These are phyloP conservation scores for Cecropterus lyciades DNA, from an alignment of 1,140 invertebrate genomes.

Conservation along the genomic window DNA sequence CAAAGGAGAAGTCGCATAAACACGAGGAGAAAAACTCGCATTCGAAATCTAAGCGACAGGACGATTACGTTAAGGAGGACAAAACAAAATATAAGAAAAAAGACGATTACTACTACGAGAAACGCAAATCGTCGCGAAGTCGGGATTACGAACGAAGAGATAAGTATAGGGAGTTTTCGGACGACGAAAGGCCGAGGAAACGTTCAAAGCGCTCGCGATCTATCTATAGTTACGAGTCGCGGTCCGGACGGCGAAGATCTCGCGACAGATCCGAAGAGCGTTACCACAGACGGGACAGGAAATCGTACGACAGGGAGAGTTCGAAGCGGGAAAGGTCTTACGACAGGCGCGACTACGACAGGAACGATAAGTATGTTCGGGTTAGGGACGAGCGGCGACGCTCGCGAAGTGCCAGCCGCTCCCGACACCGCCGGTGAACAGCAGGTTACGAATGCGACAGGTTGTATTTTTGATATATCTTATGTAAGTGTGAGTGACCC, in stretches of 20 bases:
- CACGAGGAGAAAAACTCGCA: slow-evolving; percentile 52
- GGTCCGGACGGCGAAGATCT: slow-evolving; percentile 52
- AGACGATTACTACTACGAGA: slow-evolving; percentile 58
- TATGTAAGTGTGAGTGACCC: slow-evolving; percentile 16
- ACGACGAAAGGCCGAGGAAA: slow-evolving; percentile 60
- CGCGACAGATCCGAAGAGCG: slow-evolving; percentile 60
- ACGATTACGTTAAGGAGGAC: slow-evolving; percentile 53
- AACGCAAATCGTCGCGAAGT: slow-evolving; percentile 56
- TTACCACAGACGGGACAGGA: slow-evolving; percentile 56
- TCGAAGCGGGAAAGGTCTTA: slow-evolving; percentile 40
- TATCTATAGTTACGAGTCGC: slow-evolving; percentile 65
- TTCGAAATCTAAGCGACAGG: slow-evolving; percentile 60
- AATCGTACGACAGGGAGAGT: slow-evolving; percentile 62
- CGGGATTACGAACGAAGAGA: slow-evolving; percentile 57
- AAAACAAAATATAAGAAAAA: slow-evolving; percentile 56
- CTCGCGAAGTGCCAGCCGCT: slow-evolving; percentile 63
- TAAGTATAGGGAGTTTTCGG: slow-evolving; percentile 68
- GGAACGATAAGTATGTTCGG: slow-evolving; percentile 57
- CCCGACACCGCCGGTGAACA: slow-evolving; percentile 68
- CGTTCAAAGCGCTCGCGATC: slow-evolving; percentile 68
- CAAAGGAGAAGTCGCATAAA: slow-evolving; percentile 60
- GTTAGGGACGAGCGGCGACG: slow-evolving; percentile 64
- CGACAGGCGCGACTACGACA: slow-evolving; percentile 48
- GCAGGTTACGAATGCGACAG: slow-evolving; percentile 67
- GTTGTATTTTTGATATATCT: slow-evolving; percentile 70